Conservation (phyloP, 2,888 invertebrate species). For the Eilema caniola region DNA sequence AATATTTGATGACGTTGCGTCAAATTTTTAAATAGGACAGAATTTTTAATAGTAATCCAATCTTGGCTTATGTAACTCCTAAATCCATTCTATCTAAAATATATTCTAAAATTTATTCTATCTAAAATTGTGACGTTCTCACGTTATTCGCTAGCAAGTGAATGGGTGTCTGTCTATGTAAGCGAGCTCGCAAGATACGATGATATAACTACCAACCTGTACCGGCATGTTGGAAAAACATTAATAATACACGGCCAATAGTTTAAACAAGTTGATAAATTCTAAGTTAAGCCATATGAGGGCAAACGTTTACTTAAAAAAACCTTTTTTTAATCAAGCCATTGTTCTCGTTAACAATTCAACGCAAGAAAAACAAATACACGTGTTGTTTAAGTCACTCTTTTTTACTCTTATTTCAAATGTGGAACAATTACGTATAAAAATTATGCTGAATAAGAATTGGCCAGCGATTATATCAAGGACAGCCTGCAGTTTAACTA, state of each 20-base stretch:
- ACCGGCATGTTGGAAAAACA: background rate
- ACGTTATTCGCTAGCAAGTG: too few relatives aligned
- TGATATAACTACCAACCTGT: background rate
- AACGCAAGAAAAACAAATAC: background rate
- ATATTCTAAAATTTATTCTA: too few relatives aligned
- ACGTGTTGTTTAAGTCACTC: background rate
- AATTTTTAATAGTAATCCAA: too few relatives aligned
- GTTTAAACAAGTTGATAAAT: constrained; percentile 4
- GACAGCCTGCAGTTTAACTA: background rate
- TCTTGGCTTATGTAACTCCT: too few relatives aligned
- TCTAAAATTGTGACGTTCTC: too few relatives aligned
- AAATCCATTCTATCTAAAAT: too few relatives aligned
- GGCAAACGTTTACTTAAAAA: background rate
- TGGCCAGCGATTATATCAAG: background rate
- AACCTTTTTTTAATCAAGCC: background rate
- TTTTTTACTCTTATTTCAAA: background rate
- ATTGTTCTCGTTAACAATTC: background rate
- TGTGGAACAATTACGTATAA: background rate
- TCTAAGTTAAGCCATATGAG: background rate
- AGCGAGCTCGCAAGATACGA: background rate
- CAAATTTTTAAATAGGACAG: too few relatives aligned
- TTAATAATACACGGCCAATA: background rate
- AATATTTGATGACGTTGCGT: too few relatives aligned
- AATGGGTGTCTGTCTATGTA: background rate
- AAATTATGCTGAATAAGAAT: background rate